Evolutionary conservation across 2,888 invertebrate species (phyloP).

Genomic region (Exephanes ischioxanthus): DNA sequence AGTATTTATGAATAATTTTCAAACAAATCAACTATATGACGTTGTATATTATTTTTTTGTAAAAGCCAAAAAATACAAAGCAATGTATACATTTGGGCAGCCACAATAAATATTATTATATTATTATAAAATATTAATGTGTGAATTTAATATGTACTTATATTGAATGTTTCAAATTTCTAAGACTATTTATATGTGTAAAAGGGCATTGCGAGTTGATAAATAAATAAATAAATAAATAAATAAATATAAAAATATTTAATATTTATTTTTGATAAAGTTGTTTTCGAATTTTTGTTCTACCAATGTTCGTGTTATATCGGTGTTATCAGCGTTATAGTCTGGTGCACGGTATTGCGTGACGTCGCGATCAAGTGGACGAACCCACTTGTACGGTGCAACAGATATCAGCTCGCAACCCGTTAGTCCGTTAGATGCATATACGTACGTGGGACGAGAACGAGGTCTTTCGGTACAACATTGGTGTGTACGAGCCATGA

Average conservation of each 20-base stretch:
- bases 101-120: no score
- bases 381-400: slow-evolving; percentile 48
- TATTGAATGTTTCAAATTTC: no score
- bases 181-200: no score
- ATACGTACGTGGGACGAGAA: slow-evolving; percentile 49
- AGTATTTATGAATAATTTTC: no score
- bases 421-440: slow-evolving; percentile 50
- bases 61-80: no score
- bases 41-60: no score
- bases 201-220: no score
- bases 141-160: no score
- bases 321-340: not conserved
- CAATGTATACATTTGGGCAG: no score
- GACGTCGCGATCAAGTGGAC: slow-evolving; percentile 48
- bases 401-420: slow-evolving; percentile 53
- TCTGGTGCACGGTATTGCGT: slow-evolving; percentile 46
- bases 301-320: not conserved
- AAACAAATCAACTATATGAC: no score
- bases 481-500: not conserved
- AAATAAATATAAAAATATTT: not conserved
- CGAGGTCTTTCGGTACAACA: slow-evolving; percentile 40
- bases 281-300: not conserved
- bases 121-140: no score
- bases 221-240: no score
- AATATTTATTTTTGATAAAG: not conserved